Evolutionary conservation across 2,888 invertebrate genomes (phyloP).

Genomic region (Drosophila greeni): DNA sequence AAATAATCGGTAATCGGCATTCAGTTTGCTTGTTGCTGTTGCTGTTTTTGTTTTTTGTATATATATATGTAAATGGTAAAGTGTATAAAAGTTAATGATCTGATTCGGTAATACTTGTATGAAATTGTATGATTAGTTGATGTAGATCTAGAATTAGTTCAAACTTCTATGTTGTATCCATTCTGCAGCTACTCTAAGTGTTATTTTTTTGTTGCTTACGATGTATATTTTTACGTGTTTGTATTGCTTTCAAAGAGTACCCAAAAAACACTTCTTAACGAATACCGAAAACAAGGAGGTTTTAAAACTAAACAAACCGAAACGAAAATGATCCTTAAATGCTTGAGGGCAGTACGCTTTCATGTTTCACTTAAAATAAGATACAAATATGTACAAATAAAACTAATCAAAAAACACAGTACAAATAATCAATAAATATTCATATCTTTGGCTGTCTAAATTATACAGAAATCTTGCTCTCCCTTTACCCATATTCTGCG

Average conservation of each 20-base stretch:
- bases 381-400: constrained; percentile 21
- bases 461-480: constrained; percentile 22
- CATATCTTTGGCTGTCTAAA: constrained; percentile 62
- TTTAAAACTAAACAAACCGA: constrained; percentile 21
- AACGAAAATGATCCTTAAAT: neutral
- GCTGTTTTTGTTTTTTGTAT: neutral
- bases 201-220: constrained; percentile 17
- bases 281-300: neutral
- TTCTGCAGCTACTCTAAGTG: constrained; percentile 29
- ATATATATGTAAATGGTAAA: constrained; percentile 65
- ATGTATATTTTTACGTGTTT: constrained; percentile 47
- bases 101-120: constrained; percentile 57
- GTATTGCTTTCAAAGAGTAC: constrained; percentile 63
- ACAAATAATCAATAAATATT: constrained; percentile 24
- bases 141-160: constrained; percentile 41
- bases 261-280: constrained; percentile 43
- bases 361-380: neutral
- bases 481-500: neutral
- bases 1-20: constrained; percentile 34
- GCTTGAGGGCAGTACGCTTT: neutral
- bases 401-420: constrained; percentile 23
- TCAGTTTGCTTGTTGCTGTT: constrained; percentile 25
- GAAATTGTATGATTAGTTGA: constrained; percentile 43
- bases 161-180: constrained; percentile 33
- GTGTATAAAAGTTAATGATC: constrained; percentile 73